Evolutionary conservation across 2,888 invertebrate genomes (phyloP), one percentile per base, ranked within the genome.

Genomic region (Pammene aurita): DNA sequence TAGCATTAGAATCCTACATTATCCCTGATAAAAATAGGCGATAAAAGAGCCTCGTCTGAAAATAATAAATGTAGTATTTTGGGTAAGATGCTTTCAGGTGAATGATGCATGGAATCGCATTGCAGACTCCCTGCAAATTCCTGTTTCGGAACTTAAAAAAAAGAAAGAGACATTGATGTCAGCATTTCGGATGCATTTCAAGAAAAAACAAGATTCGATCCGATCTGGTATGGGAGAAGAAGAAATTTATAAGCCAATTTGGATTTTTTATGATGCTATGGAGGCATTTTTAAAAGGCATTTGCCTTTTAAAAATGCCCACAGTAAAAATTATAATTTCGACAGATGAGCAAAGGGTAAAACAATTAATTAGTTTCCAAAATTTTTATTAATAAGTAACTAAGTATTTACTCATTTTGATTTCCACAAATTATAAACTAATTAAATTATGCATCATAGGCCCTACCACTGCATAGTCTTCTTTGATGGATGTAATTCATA

Each of bases 211-310:
- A 13, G 52, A 10, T 34, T 54, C 52, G 0, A 26, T 34, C 6
- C 11, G 11, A 13, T 54, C 52, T 5, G 52, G 52, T 11, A 7
- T 7, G 10, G 52, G 52, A 5, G 52, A 11, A 7, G 52, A 34
- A n/a, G 52, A 54, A 0, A 13, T 50, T 10, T 34, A 54, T 5
- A 26, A 34, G 13, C 34, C 52, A 5, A 34, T 54, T 11, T 54
- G 52, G 52, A 13, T 54, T 13, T 54, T 54, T 54, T 54, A 54
- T 13, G 52, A 54, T 34, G 52, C 13, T 2, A 54, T 54, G 34
- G 52, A 14, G 48, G 38, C 38, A 38, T 38, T 38, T 38, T 38
- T n/a, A n/a, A n/a, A n/a, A n/a, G n/a, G n/a, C n/a, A n/a, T n/a
- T n/a, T n/a, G 35, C 35, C 5, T 35, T 35, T 35, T 35, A 6